These are phyloP conservation scores for Trachymyrmex cornetzi DNA, from an alignment of 1,140 invertebrate species.

Conservation along the genomic window DNA sequence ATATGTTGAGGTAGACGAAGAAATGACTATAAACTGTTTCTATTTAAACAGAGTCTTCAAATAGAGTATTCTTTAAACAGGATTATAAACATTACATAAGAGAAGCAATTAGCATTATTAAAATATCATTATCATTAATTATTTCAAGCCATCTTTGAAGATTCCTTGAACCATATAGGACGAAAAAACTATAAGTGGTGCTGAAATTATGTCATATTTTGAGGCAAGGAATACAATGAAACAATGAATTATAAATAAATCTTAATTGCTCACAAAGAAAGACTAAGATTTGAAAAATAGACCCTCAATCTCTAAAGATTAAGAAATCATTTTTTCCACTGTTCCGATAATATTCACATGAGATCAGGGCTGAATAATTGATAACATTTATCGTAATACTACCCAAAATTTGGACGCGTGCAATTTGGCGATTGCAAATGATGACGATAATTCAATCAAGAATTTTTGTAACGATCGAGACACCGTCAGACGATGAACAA, in stretches of 20 bases:
- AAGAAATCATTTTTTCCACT: neutral
- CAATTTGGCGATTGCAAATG: slow-evolving; percentile 14
- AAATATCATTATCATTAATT: neutral
- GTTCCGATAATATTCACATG: neutral
- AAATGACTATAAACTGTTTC: slow-evolving; percentile 8
- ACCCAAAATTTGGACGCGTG: neutral
- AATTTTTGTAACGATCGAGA: slow-evolving; percentile 56
- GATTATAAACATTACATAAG: neutral
- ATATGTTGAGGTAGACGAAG: neutral
- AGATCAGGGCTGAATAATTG: neutral
- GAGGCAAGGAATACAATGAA: too few relatives aligned
- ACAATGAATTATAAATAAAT: too few relatives aligned
- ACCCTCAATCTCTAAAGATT: too few relatives aligned
- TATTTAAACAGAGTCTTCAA: slow-evolving; percentile 3
- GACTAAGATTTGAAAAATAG: too few relatives aligned
- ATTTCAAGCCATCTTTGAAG: neutral
- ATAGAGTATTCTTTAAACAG: neutral
- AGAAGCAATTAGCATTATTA: neutral
- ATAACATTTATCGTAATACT: neutral
- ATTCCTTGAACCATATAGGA: neutral
- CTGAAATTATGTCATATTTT: too few relatives aligned
- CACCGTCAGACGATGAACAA: slow-evolving; percentile 34
- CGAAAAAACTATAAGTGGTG: too few relatives aligned
- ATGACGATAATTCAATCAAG: slow-evolving; percentile 37
- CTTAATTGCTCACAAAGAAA: too few relatives aligned